A percentile compares a stretch with the other conserved stretches of the same genome.
Evolutionary conservation across 2,113 vertebrate genomes (phyloP).

Genomic region (Heloderma charlesbogerti): DNA sequence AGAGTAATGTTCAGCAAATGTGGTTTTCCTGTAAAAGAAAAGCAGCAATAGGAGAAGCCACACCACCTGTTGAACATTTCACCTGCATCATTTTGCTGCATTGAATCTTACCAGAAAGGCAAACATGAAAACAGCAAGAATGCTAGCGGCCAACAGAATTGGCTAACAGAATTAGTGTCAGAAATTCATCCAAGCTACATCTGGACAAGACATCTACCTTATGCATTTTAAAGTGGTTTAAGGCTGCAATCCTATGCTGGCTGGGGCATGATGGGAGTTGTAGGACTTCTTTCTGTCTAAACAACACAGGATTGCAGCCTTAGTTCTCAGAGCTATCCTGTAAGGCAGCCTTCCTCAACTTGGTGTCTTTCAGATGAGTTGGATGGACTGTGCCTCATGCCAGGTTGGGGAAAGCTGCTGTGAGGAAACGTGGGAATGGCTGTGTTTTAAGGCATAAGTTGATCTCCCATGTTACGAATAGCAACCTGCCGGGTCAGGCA

Average conservation of each 20-base stretch:
- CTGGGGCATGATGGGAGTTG: too few relatives aligned
- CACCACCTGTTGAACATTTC: neutral
- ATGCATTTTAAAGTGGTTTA: neutral
- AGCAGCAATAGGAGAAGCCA: neutral
- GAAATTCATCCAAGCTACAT: neutral
- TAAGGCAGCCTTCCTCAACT: neutral
- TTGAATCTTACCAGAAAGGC: neutral
- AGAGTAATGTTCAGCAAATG: neutral
- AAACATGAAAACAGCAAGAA: neutral
- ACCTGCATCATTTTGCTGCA: neutral
- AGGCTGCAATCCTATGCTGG: too few relatives aligned
- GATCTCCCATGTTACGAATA: neutral
- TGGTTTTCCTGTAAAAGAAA: neutral
- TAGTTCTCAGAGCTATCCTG: too few relatives aligned
- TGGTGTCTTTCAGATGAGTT: neutral
- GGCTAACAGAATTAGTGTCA: neutral
- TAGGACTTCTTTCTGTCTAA: too few relatives aligned
- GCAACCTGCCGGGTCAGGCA: neutral
- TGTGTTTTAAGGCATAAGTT: neutral
- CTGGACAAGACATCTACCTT: neutral
- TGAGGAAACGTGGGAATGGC: neutral
- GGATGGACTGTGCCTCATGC: neutral
- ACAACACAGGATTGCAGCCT: too few relatives aligned
- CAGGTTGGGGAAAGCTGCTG: neutral
- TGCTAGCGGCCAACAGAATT: neutral